phyloP scores from a whole-genome alignment of 2,113 vertebrate genomes.

The Passer domesticus region DNA sequence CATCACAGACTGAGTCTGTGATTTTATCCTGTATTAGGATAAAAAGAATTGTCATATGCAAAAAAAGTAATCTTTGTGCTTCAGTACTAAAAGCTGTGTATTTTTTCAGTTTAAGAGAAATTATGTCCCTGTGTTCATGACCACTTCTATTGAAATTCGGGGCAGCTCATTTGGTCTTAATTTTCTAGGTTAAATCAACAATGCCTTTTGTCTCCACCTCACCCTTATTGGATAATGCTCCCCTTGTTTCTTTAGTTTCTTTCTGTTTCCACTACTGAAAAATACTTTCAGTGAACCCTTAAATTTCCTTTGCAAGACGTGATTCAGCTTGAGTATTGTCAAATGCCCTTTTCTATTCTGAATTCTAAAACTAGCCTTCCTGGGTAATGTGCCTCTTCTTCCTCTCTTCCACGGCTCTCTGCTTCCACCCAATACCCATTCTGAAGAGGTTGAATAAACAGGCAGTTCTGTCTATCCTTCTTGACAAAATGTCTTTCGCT shows the following conservation, averaged over 20 bases:
- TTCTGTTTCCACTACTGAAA: background rate
- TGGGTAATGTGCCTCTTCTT: background rate
- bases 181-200: background rate
- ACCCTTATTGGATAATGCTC: background rate
- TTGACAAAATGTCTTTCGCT: background rate
- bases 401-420: background rate
- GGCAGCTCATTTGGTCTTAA: background rate
- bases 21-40: background rate
- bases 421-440: background rate
- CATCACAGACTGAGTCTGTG: background rate
- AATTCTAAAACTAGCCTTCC: background rate
- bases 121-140: background rate
- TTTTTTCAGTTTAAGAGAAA: background rate
- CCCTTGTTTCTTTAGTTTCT: background rate
- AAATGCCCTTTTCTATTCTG: background rate
- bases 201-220: background rate
- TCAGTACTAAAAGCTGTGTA: background rate
- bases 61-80: background rate
- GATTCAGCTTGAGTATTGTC: background rate
- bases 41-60: background rate
- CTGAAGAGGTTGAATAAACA: background rate
- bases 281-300: background rate
- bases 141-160: background rate
- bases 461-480: background rate
- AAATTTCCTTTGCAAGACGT: background rate